Percentiles rank a stretch among this genome's conserved stretches.
Conservation (phyloP, 2,888 invertebrate genomes). For the Stenodema calcarata region DNA sequence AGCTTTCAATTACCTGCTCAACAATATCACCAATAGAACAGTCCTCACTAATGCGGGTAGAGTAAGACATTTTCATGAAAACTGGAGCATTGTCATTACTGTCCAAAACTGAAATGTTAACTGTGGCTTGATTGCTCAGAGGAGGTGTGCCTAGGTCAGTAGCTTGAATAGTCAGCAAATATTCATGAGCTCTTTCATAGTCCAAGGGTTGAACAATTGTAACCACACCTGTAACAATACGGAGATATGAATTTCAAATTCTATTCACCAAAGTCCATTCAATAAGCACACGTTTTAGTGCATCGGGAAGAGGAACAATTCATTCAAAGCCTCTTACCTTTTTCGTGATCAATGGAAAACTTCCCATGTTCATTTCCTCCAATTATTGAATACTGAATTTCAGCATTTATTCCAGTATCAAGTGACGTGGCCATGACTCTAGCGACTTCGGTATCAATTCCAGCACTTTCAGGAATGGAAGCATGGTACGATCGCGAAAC, state of each 20-base stretch:
- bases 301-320: neutral
- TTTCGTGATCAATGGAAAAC: constrained; percentile 76
- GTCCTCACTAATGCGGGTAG: constrained; percentile 78
- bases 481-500: constrained; percentile 61
- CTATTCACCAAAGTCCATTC: no score
- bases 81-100: constrained; percentile 87
- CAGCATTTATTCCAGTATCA: constrained; percentile 92
- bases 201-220: constrained; percentile 81
- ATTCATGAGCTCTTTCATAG: constrained; percentile 84
- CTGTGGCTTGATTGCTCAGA: constrained; percentile 83
- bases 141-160: constrained; percentile 89
- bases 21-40: constrained; percentile 75
- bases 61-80: constrained; percentile 79
- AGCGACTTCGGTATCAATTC: constrained; percentile 80
- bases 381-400: constrained; percentile 84
- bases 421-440: constrained; percentile 88
- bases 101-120: constrained; percentile 85
- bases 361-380: constrained; percentile 89
- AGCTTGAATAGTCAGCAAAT: constrained; percentile 87
- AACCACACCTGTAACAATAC: constrained; percentile 69
- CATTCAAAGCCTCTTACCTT: constrained; percentile 61
- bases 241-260: no score
- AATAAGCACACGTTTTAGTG: no score
- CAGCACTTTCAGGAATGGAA: constrained; percentile 77
- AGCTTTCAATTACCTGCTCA: constrained; percentile 68